Percentiles rank a stretch among this genome's conserved stretches.
Conservation (phyloP, 2,888 invertebrate species). For the Meandrusa payeni region DNA sequence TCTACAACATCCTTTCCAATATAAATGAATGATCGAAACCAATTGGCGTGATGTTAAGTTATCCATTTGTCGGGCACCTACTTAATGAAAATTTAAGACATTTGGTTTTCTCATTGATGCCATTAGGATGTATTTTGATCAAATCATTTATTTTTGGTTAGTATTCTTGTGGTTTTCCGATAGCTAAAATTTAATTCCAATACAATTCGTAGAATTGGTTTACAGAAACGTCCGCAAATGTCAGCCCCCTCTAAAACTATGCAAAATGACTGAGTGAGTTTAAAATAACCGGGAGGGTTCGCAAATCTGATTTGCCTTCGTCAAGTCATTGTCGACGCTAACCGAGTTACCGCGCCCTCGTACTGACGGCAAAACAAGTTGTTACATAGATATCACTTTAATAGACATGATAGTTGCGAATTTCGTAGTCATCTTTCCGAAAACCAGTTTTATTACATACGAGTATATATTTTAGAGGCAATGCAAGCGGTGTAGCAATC, state of each 20-base stretch:
- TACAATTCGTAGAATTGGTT: conserved; percentile 29
- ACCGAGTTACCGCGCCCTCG: conserved; percentile 62
- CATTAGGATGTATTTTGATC: no score
- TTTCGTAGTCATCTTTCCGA: no score
- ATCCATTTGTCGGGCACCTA: no score
- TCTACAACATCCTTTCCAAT: no score
- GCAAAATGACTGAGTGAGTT: conserved; percentile 72
- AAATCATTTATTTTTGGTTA: no score
- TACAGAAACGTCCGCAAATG: conserved; percentile 22
- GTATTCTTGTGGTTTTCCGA: conserved; percentile 4
- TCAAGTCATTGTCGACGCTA: conserved; percentile 75
- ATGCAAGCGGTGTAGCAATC: no score
- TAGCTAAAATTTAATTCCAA: conserved; percentile 15
- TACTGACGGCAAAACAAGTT: conserved; percentile 47
- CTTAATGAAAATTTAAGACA: no score
- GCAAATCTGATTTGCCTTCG: conserved; percentile 78
- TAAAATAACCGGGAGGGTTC: conserved; percentile 75
- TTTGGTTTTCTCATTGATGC: no score
- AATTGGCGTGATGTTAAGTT: no score
- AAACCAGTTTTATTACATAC: no score
- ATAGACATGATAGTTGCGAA: neutral
- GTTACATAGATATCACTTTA: neutral
- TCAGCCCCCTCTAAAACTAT: conserved; percentile 47
- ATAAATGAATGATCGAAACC: no score
- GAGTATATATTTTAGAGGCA: no score